Base-by-base conservation (phyloP, 1,140 invertebrate species). In the Melitaea cinxia region DNA sequence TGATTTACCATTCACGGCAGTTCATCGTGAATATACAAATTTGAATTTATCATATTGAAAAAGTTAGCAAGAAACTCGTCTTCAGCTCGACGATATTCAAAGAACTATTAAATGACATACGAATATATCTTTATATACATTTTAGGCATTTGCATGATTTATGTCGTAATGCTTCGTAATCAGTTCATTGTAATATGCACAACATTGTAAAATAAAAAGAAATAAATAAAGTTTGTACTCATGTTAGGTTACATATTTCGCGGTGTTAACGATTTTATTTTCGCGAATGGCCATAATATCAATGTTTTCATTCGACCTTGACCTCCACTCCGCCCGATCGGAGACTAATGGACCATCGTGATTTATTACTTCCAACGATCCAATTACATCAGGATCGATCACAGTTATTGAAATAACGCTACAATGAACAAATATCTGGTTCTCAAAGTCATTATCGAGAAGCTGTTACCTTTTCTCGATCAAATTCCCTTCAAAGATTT, bases 311-410 rank as follows among this genome's bases (percentile, higher is more conserved):
- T 6, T 17, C 7, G 39, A 65, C 63, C 63, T 53, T 65, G 63
- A 58, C 55, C 54, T 30, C 35, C 19, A 35, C 50, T 42, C 62
- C 4, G 63, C 6, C 42, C 53, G 55, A 58, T 65, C 53, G 54
- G 15, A 35, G 47, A 42, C 33, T 63, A 55, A 65, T 65, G 55
- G 35, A 57, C 17, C 47, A 24, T 30, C 52, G 56, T 65, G 33
- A 65, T 65, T 65, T 65, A 65, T 58, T 42, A 39, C 35, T 28
- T 37, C 33, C 42, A 58, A 19, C 39, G 35, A 58, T 57, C 35
- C 55, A 65, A 65, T 53, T 65, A 58, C 23, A 23, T 42, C 33
- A 26, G 47, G 53, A 26, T 58, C 63, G 17, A 42, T 55, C 15
- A 17, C 12, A 30, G n/a, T 15, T 42, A 47, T 37, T 39, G n/a